Evolutionary conservation across 1,140 invertebrate genomes (phyloP).

Genomic region (Heliconius hermathena): DNA sequence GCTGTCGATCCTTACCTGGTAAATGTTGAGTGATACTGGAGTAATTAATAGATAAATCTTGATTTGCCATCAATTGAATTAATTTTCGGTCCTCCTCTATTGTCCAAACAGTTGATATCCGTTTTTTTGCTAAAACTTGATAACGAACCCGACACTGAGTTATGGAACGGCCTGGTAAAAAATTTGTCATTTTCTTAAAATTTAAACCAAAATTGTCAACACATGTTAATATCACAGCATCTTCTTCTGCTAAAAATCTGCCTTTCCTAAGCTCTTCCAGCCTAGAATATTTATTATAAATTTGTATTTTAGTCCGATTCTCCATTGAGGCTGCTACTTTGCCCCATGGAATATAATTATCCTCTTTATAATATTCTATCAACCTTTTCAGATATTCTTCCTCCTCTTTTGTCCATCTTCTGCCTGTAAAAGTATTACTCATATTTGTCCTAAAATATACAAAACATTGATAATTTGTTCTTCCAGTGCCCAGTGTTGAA

Average conservation of each 20-base stretch:
- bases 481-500: constrained; percentile 77
- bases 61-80: constrained; percentile 63
- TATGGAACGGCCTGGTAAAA: constrained; percentile 61
- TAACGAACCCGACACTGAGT: constrained; percentile 60
- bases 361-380: constrained; percentile 82
- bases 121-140: constrained; percentile 55
- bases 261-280: constrained; percentile 81
- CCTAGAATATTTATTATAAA: constrained; percentile 83
- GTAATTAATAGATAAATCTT: constrained; percentile 60
- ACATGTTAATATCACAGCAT: constrained; percentile 83
- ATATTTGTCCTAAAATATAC: constrained; percentile 83
- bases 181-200: constrained; percentile 74
- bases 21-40: constrained; percentile 59
- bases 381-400: constrained; percentile 81
- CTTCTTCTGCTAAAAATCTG: constrained; percentile 84
- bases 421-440: constrained; percentile 56
- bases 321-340: constrained; percentile 83
- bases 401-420: constrained; percentile 84
- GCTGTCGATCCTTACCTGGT: constrained; percentile 61
- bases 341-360: constrained; percentile 85
- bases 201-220: constrained; percentile 83
- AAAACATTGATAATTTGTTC: constrained; percentile 86
- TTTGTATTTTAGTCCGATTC: constrained; percentile 83
- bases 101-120: constrained; percentile 68
- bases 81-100: constrained; percentile 67